Percentiles rank a stretch among this genome's conserved stretches.
Evolutionary conservation across 2,888 invertebrate genomes (phyloP).

Genomic region (Xiphydria camelus): DNA sequence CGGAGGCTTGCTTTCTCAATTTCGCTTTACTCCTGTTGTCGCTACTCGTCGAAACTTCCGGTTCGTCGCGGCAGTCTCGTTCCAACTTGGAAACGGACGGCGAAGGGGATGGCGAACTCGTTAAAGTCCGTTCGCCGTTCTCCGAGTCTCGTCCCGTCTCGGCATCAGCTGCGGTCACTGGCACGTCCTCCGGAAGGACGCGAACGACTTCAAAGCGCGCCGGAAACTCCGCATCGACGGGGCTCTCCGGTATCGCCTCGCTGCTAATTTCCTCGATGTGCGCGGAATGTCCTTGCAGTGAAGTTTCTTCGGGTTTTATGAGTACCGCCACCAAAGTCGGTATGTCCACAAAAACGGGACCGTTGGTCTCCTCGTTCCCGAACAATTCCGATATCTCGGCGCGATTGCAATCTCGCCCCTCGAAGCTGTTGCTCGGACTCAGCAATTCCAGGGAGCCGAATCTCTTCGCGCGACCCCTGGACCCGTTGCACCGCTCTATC

Average conservation of each 20-base stretch:
- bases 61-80: neutral
- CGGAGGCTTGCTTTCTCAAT: conserved; percentile 38
- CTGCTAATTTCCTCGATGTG: conserved; percentile 44
- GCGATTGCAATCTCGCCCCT: conserved; percentile 24
- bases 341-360: conserved; percentile 45
- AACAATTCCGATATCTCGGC: conserved; percentile 37
- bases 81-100: neutral
- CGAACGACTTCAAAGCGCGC: no score
- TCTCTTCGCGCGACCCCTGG: conserved; percentile 17
- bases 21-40: conserved; percentile 17
- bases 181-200: no score
- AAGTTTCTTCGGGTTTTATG: conserved; percentile 43
- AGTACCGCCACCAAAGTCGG: conserved; percentile 47
- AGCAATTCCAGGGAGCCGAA: conserved; percentile 35
- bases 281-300: conserved; percentile 24
- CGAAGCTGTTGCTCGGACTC: conserved; percentile 13
- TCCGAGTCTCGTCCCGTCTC: neutral
- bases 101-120: neutral
- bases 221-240: conserved; percentile 32
- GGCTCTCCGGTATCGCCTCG: conserved; percentile 33
- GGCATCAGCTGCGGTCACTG: conserved; percentile 8
- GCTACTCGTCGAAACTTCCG: neutral
- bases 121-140: neutral
- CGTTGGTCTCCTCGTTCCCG: conserved; percentile 33
- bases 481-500: conserved; percentile 9